These are phyloP conservation scores for Drosophila ercepeae DNA, from an alignment of 1,140 invertebrate species.

Conservation along the genomic window DNA sequence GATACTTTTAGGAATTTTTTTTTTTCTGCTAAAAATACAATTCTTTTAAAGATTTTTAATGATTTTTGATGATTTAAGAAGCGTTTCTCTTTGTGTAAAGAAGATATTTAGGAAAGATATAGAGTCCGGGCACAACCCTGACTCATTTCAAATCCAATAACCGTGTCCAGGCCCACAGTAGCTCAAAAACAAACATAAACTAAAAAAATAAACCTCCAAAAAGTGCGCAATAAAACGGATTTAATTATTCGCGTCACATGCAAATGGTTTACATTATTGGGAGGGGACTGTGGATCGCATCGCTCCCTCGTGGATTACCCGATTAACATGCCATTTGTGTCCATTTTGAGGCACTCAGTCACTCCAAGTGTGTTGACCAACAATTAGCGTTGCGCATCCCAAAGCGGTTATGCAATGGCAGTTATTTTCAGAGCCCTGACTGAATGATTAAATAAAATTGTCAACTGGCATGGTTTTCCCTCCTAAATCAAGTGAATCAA, in stretches of 20 bases:
- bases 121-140: slow-evolving; percentile 16
- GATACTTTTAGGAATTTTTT: no score
- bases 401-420: slow-evolving; percentile 40
- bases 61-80: no score
- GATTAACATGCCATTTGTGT: slow-evolving; percentile 64
- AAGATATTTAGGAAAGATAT: slow-evolving; percentile 2
- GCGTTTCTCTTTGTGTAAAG: neutral
- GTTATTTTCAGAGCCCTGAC: slow-evolving; percentile 11
- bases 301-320: slow-evolving; percentile 12
- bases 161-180: slow-evolving; percentile 43
- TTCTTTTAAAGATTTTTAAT: no score
- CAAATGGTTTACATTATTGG: slow-evolving; percentile 64
- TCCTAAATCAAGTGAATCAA: neutral
- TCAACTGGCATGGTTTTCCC: slow-evolving; percentile 6
- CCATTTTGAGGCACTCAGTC: slow-evolving; percentile 32
- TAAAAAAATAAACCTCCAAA: no score
- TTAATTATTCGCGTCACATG: slow-evolving; percentile 73
- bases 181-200: slow-evolving; percentile 28
- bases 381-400: slow-evolving; percentile 51
- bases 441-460: slow-evolving; percentile 45
- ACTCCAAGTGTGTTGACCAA: slow-evolving; percentile 47
- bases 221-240: slow-evolving; percentile 66
- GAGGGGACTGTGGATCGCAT: slow-evolving; percentile 32
- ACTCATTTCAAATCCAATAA: slow-evolving; percentile 31
- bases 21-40: no score